Evolutionary conservation across 2,113 vertebrate genomes (phyloP).

Genomic region (Heliornis fulica): DNA sequence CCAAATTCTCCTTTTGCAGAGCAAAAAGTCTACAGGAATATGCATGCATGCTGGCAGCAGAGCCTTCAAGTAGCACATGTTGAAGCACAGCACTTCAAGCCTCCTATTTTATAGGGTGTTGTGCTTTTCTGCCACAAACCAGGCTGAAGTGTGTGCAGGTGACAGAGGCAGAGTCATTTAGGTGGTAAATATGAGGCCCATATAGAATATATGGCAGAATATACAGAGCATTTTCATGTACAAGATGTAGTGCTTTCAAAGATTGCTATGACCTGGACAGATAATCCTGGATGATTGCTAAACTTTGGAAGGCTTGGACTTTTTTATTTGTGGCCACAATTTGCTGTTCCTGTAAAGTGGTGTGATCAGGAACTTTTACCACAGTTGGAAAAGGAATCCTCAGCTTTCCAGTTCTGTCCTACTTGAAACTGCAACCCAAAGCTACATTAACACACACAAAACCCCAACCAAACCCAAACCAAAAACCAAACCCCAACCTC

Average conservation of each 20-base stretch:
- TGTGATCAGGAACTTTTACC: background rate
- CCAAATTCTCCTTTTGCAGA: background rate
- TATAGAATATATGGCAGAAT: background rate
- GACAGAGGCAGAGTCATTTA: background rate
- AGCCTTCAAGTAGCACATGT: background rate
- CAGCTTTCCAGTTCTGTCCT: background rate
- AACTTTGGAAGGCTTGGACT: background rate
- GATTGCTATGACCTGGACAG: fast-evolving
- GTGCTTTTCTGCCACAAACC: background rate
- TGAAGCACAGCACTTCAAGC: background rate
- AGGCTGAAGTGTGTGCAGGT: background rate
- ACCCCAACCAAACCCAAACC: too few species aligned
- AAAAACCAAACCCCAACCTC: too few species aligned
- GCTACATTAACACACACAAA: background rate
- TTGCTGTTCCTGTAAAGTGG: background rate
- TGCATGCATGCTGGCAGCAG: background rate
- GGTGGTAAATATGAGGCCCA: background rate
- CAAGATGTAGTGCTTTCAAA: background rate
- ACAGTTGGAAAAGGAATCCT: background rate
- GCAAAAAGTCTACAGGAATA: background rate
- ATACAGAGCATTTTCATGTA: background rate
- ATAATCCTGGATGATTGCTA: background rate
- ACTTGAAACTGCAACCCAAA: background rate
- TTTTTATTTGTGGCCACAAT: background rate
- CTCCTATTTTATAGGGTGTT: background rate